Percentiles rank a stretch among this genome's conserved stretches.
These are phyloP conservation scores for Horisme vitalbata DNA, from an alignment of 2,888 invertebrate genomes.

Conservation along the genomic window DNA sequence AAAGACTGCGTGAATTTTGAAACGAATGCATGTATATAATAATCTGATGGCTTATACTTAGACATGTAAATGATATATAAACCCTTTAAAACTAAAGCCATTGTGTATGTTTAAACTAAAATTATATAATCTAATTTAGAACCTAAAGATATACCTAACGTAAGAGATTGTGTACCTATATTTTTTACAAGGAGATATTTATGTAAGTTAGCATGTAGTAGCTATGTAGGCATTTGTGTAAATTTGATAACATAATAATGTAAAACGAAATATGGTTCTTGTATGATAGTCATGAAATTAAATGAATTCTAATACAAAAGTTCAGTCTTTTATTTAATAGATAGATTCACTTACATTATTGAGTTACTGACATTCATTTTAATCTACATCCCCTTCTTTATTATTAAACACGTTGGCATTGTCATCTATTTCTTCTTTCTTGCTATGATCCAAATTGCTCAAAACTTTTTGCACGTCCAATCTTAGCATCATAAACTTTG, in stretches of 20 bases:
- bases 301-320: conserved; percentile 63
- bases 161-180: conserved; percentile 68
- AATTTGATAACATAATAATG: conserved; percentile 72
- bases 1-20: conserved; percentile 65
- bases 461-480: conserved; percentile 74
- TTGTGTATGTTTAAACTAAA: conserved; percentile 35
- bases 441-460: conserved; percentile 61
- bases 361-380: conserved; percentile 1
- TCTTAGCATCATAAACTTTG: conserved; percentile 76
- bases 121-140: conserved; percentile 35
- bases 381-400: conserved; percentile 20
- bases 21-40: conserved; percentile 39
- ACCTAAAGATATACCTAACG: conserved; percentile 37
- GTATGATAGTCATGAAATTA: conserved; percentile 70
- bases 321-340: conserved; percentile 68
- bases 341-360: conserved; percentile 8
- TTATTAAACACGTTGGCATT: conserved; percentile 36
- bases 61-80: too few relatives aligned
- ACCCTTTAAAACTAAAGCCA: conserved; percentile 27
- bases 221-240: conserved; percentile 65
- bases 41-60: neutral
- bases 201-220: conserved; percentile 59
- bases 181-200: conserved; percentile 75
- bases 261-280: conserved; percentile 56
- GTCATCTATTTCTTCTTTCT: conserved; percentile 48